Base-by-base conservation (phyloP, 30 jellyfish, hydroid and myxozoan genomes). In the Aurelia coerulea region DNA sequence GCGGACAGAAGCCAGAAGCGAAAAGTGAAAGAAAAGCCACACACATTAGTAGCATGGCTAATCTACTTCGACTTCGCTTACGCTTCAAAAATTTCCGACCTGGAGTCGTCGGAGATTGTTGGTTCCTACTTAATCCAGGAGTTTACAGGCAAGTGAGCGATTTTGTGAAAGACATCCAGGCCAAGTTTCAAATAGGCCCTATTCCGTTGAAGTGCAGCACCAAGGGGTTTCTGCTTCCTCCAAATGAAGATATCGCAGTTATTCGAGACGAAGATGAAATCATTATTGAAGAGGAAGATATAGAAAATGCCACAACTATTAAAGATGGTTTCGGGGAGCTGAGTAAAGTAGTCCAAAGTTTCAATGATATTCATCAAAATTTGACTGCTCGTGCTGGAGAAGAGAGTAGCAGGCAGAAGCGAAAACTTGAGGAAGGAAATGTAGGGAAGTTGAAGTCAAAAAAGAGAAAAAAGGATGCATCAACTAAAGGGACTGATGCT, bases 201-300 rank as follows among this genome's bases (percentile, higher is more conserved):
- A 54, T 3, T 2, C 75, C 41, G 2, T 42, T 83, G 56, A 83
- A 63, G 29, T 83, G 92, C 80, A 12, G 10, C 62, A 14, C 73
- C 14, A 70, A 71, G 33, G 80, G 82, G 6, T 62, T 41, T 83
- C 34, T 70, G 65, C 66, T 83, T 2, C 92, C 92, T 12, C 65
- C 31, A 10, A 39, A 76, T 51, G 92, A 83, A 68, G 17, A 59
- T 31, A 83, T 70, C 35, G 79, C 39, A 15, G n/a, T 83, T 0
- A 70, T 83, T 58, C 82, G 92, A 56, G 86, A 83, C 39, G 92
- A 83, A 35, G 92, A 83, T 32, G 92, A 71, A 58, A 37, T 70
- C 3, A 8, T 39, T 18, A 41, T 81, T 53, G 91, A 81, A 59
- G 53, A 75, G 62, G 74, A 75, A 15, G 73, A 2, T 8, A 41